These are phyloP conservation scores for Mormyrus hasselquistii DNA, from an alignment of 2,797 vertebrate genomes.

Conservation along the genomic window DNA sequence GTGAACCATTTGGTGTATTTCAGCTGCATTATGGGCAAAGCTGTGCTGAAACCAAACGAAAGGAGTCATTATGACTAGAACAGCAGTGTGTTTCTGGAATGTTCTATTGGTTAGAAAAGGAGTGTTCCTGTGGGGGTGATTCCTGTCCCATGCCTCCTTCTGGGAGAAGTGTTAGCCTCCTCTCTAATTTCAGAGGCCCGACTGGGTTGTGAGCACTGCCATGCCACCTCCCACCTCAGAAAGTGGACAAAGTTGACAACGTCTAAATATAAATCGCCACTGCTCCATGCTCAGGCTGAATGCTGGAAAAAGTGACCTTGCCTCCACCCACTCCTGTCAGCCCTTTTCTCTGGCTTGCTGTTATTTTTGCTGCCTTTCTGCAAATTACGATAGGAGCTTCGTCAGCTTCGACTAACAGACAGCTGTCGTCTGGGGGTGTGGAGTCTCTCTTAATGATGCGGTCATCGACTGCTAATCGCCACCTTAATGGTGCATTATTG, in stretches of 20 bases:
- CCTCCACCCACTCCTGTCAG: neutral
- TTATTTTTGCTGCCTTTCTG: neutral
- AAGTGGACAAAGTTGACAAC: neutral
- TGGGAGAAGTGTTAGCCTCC: neutral
- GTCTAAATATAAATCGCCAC: neutral
- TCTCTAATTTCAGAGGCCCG: neutral
- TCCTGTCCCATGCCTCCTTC: neutral
- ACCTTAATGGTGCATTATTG: neutral
- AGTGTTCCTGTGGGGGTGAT: neutral
- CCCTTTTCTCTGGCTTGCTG: neutral
- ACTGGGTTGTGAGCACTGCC: neutral
- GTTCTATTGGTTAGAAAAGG: neutral
- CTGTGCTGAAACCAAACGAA: neutral
- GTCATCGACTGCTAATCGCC: neutral
- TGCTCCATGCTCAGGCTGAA: neutral
- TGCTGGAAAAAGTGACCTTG: neutral
- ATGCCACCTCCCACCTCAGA: neutral
- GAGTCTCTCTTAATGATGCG: neutral
- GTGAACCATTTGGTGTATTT: neutral
- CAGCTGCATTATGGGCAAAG: neutral
- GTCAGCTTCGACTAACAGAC: neutral
- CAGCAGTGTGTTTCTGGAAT: neutral
- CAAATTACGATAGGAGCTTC: neutral
- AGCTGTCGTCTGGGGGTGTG: neutral
- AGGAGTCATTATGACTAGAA: neutral